Conservation (phyloP, 30 jellyfish, hydroid and myxozoan species). For the Mastigias papua region DNA sequence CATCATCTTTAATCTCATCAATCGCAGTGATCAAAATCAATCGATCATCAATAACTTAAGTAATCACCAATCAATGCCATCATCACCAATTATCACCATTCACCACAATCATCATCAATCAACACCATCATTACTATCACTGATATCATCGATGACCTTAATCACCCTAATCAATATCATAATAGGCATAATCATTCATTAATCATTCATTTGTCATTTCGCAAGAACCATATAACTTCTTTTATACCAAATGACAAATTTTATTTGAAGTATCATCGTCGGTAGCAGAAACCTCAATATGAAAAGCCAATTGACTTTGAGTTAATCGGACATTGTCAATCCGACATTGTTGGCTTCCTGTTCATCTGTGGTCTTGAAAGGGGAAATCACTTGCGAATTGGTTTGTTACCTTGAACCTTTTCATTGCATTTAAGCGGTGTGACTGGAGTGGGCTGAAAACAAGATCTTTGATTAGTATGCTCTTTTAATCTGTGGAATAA, state of each 20-base stretch:
- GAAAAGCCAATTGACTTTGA: no score
- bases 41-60: no score
- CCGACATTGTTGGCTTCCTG: not conserved
- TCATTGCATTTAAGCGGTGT: not conserved
- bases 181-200: not conserved
- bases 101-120: slow-evolving; percentile 7
- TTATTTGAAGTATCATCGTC: no score
- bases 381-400: not conserved
- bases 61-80: not conserved
- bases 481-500: no score
- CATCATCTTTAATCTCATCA: not conserved
- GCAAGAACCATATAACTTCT: no score
- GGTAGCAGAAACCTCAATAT: not conserved
- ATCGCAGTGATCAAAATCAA: no score
- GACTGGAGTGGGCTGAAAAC: no score
- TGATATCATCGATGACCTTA: not conserved
- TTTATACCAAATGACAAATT: no score
- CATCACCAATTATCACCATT: slow-evolving; percentile 1
- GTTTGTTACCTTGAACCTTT: not conserved
- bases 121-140: not conserved
- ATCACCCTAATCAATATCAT: not conserved
- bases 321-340: no score
- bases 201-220: no score
- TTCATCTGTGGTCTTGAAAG: not conserved
- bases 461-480: no score